phyloP scores from a whole-genome alignment of 2,797 vertebrate species.

The Tokudaia muenninki region DNA sequence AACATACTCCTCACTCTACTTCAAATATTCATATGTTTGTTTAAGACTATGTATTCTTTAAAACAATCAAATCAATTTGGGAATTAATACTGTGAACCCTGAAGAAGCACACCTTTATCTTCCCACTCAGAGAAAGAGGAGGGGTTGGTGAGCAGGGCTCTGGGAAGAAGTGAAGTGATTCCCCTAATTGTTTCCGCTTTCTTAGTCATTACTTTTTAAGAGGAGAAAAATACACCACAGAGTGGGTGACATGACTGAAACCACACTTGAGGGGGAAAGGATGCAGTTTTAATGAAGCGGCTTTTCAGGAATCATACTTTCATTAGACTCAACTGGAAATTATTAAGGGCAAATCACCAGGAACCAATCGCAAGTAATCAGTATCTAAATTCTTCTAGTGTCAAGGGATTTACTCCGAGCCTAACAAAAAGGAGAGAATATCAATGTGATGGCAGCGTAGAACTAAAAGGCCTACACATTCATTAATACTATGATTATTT shows the following conservation, averaged over 20 bases:
- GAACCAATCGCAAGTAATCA: constrained; percentile 82
- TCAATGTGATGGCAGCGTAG: constrained; percentile 69
- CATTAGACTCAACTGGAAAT: constrained; percentile 85
- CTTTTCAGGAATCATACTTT: constrained; percentile 85
- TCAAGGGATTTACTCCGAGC: constrained; percentile 80
- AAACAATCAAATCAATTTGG: constrained; percentile 74
- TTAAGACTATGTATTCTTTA: constrained; percentile 66
- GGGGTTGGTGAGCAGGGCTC: constrained; percentile 34
- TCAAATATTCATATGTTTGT: constrained; percentile 31
- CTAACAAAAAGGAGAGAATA: constrained; percentile 80
- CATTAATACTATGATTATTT: constrained; percentile 70
- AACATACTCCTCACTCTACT: constrained; percentile 67
- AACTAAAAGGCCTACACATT: constrained; percentile 76
- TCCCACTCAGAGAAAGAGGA: constrained; percentile 75
- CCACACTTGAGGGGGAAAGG: constrained; percentile 74
- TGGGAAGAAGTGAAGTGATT: constrained; percentile 77
- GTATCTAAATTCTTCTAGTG: constrained; percentile 82
- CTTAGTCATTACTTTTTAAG: constrained; percentile 80
- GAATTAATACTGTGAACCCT: constrained; percentile 73
- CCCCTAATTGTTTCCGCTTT: constrained; percentile 84
- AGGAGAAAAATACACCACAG: constrained; percentile 79
- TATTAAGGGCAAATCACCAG: constrained; percentile 85
- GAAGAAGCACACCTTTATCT: constrained; percentile 61
- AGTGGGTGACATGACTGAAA: constrained; percentile 82
- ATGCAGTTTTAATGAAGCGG: constrained; percentile 84